Base-by-base conservation (phyloP, 2,797 vertebrate species). In the Tapirus indicus region DNA sequence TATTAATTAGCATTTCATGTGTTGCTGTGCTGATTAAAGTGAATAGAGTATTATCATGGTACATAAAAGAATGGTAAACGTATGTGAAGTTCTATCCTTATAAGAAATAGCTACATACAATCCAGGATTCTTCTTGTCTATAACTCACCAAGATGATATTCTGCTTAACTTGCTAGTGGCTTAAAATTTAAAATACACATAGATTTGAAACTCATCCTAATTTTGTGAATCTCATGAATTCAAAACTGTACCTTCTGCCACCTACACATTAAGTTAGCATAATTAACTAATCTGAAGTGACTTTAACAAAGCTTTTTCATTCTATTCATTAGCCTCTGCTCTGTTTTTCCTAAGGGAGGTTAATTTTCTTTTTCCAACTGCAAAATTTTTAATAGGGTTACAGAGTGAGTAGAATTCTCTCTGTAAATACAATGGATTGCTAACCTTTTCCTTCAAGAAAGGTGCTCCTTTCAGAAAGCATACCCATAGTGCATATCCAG, bases 361-460 rank as follows among this genome's bases (percentile, higher is more conserved):
- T 44, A 89, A 35, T 56, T 23, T 87, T 95, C 38, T 89, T 47
- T 95, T 94, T 68, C 56, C 85, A 85, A 71, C 20, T 79, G 54
- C 20, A 94, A 92, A 74, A 95, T 16, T 56, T 69, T 88, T 90
- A 89, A 79, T n/a, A 93, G 23, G 13, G 44, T 94, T 94, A 96
- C 92, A 69, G 58, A 94, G 16, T 23, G 74, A 88, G 27, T 69
- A 27, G 62, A 92, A 82, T 62, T 80, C 54, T 82, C 71, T 85
- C 71, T 79, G 69, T 60, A 74, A 92, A 78, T 60, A 95, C 44
- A 88, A 90, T 49, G 14, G 88, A 14, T 38, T 78, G 11, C 23
- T 91, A 88, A 88, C 44, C 68, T 87, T 71, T 58, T 52, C 16
- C 23, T 6, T 1, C 7, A 41, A 29, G 35, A 74, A 17, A 72